A percentile compares a stretch with the other conserved stretches of the same genome.
phyloP scores from a whole-genome alignment of 1,140 invertebrate genomes.

The Chlorops oryzae region DNA sequence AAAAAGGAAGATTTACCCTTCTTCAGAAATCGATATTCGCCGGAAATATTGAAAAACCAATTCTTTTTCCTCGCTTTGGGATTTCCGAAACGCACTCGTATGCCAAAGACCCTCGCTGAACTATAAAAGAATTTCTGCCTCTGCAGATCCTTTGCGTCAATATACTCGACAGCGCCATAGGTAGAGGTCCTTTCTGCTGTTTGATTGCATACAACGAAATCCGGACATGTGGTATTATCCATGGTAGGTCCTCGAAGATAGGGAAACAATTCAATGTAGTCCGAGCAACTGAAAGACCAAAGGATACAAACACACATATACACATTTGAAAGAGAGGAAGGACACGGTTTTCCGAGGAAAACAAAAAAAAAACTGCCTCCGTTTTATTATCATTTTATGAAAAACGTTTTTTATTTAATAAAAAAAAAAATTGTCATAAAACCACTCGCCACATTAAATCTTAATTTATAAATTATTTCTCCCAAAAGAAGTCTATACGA shows the following conservation, averaged over 20 bases:
- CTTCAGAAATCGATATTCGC: slow-evolving; percentile 40
- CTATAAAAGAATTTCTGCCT: slow-evolving; percentile 42
- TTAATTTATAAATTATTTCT: no score
- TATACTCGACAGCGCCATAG: slow-evolving; percentile 1
- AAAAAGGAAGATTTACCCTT: slow-evolving; percentile 31
- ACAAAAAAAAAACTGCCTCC: neutral
- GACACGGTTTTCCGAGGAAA: neutral
- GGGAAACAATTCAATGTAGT: slow-evolving; percentile 45
- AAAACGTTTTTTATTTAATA: no score
- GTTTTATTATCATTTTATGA: no score
- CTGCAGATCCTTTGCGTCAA: slow-evolving; percentile 14
- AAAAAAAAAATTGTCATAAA: neutral
- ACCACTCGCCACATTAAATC: neutral
- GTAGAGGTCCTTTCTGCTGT: slow-evolving; percentile 3
- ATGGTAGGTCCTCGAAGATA: slow-evolving; percentile 43
- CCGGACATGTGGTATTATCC: slow-evolving; percentile 36
- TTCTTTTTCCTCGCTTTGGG: slow-evolving; percentile 10
- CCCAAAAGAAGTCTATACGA: no score
- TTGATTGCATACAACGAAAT: slow-evolving; percentile 39
- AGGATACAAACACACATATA: slow-evolving; percentile 6
- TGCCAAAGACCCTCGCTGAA: slow-evolving; percentile 30
- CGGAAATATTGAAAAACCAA: slow-evolving; percentile 34
- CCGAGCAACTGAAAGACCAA: slow-evolving; percentile 41
- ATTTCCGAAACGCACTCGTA: slow-evolving; percentile 33
- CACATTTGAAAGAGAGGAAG: slow-evolving; percentile 1